Evolutionary conservation across 2,888 invertebrate genomes (phyloP).

Genomic region (Steromphala cineraria): DNA sequence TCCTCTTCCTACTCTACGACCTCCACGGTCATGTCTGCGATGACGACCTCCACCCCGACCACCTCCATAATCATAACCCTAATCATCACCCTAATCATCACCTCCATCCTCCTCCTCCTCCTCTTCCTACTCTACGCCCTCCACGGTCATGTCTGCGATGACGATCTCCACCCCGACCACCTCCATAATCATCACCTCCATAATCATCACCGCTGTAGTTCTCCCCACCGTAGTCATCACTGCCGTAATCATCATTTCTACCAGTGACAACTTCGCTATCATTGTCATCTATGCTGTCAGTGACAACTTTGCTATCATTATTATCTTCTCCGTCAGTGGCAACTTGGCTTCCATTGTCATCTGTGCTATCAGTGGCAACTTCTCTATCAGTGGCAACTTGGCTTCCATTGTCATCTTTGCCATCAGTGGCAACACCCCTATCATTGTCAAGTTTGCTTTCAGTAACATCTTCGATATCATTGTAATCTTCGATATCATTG

Average conservation of each 20-base stretch:
- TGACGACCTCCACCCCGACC: not conserved
- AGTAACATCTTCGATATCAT: no score
- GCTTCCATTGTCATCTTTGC: no score
- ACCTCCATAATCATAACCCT: no score
- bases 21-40: not conserved
- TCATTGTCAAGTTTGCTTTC: no score
- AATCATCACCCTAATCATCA: no score
- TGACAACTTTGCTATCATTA: not conserved
- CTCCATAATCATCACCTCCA: not conserved
- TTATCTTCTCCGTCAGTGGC: conserved; percentile 3
- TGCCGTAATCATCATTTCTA: not conserved
- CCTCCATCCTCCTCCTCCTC: not conserved
- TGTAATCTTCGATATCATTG: not conserved
- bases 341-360: not conserved
- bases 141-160: not conserved
- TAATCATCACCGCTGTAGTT: no score
- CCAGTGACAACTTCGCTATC: conserved; percentile 12
- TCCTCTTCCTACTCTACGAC: not conserved
- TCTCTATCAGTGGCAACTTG: no score
- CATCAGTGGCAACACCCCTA: not conserved
- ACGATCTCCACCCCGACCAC: not conserved
- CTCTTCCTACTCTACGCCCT: no score
- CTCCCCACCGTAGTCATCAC: not conserved
- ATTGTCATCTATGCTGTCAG: conserved; percentile 9
- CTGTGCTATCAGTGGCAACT: not conserved